Evolutionary conservation across 2,888 invertebrate species (phyloP), one percentile per base, ranked within the genome.

Genomic region (Rhagophthalmus giganteus): DNA sequence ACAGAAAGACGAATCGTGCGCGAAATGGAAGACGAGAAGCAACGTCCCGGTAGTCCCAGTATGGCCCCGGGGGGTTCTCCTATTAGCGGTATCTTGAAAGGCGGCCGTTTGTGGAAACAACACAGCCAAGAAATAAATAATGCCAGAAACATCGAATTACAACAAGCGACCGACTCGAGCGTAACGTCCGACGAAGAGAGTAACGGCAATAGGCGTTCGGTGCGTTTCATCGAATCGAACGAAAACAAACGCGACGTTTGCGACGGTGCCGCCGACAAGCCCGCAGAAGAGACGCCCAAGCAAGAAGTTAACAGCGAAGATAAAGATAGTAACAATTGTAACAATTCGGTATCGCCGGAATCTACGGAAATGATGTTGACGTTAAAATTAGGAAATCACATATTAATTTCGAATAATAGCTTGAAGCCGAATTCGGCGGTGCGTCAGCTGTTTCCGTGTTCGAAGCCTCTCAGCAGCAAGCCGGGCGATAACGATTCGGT

Each of bases 341-440:
- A 37, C 39, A 61, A 48, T 40, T 67, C 69, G 5, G 57, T 64
- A 9, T 67, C 71, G 3, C 69, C 72, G 10, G 76, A 77, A 53
- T 67, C 72, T 1, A 68, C 77, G 10, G 81, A 81, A 61, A 74
- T 81, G 68, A 79, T 78, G 55, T 65, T 82, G 24, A 79, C 80
- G 3, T 80, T 82, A 65, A 80, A 81, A 63, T 70, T 82, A 15
- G 81, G 80, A 20, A 79, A 77, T 59, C 78, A 79, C 51, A 76
- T 80, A 9, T 67, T 81, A 35, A 77, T 79, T 30, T 76, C 77
- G 9, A 81, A 81, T 64, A 81, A 82, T 63, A 81, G 80, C 59
- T 65, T 80, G 28, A 80, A 81, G 58, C 82, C 89, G 3, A 90
- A 90, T 71, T 91, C 91, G 0, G 92, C 92, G 2, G 88, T 91